Conservation (phyloP, 2,888 invertebrate species). For the Rapana venosa region DNA sequence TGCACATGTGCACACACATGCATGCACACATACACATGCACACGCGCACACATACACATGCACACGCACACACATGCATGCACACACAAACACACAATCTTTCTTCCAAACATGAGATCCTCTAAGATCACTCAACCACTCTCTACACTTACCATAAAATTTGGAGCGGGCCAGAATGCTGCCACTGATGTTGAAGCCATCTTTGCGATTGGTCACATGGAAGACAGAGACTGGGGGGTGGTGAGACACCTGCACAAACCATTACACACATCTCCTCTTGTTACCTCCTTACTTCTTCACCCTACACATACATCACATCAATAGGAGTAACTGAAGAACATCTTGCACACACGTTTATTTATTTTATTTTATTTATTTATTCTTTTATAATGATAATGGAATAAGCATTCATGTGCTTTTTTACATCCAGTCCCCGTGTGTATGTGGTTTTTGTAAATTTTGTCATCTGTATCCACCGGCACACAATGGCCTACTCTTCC, state of each 20-base stretch:
- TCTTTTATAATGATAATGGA: too few relatives aligned
- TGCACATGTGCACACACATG: background rate
- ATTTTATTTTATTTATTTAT: too few relatives aligned
- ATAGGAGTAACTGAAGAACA: background rate
- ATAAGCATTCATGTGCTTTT: too few relatives aligned
- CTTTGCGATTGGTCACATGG: conserved; percentile 94
- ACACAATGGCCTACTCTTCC: too few relatives aligned
- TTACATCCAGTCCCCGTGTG: too few relatives aligned
- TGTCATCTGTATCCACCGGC: too few relatives aligned
- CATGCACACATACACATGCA: background rate
- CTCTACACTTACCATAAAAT: conserved; percentile 87
- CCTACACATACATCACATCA: background rate
- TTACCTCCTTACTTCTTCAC: background rate
- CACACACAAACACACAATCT: background rate
- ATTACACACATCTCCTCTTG: background rate
- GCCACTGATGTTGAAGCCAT: conserved; percentile 93
- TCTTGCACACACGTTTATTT: too few relatives aligned
- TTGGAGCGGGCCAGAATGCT: conserved; percentile 95
- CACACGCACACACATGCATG: background rate
- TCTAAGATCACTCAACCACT: background rate
- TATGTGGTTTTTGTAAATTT: too few relatives aligned
- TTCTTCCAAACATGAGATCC: background rate
- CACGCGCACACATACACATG: background rate
- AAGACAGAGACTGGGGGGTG: conserved; percentile 96
- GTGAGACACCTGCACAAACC: conserved; percentile 86